A percentile compares a stretch with the other conserved stretches of the same genome.
These are phyloP conservation scores for Sigmodon hispidus DNA, from an alignment of 2,113 vertebrate species.

Conservation along the genomic window DNA sequence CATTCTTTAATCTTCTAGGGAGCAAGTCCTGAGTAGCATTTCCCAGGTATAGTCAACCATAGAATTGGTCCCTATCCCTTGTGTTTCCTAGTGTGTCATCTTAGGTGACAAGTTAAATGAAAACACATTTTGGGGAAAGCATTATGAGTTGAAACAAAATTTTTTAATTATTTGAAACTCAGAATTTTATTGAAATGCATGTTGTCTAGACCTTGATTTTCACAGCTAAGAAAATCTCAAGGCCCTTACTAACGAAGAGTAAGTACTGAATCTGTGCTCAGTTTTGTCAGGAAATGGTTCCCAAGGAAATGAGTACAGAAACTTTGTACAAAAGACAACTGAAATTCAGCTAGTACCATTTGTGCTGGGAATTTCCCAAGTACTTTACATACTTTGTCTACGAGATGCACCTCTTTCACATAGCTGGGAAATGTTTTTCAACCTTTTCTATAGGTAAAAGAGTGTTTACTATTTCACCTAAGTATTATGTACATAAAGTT, in stretches of 20 bases:
- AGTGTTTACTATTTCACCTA: background rate
- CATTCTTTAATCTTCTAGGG: background rate
- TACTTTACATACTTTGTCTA: background rate
- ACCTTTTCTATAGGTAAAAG: background rate
- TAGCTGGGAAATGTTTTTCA: background rate
- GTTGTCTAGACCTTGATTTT: background rate
- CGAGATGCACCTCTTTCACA: background rate
- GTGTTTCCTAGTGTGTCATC: background rate
- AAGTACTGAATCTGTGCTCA: background rate
- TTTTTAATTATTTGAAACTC: background rate
- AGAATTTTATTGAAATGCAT: constrained; percentile 38
- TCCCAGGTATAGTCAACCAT: background rate
- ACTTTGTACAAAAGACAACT: background rate
- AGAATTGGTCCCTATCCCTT: background rate
- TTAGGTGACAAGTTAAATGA: background rate
- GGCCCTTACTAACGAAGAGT: background rate
- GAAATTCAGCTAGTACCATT: constrained; percentile 10
- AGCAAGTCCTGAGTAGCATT: background rate
- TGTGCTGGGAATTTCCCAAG: background rate
- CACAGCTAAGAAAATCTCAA: background rate
- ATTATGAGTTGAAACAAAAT: background rate
- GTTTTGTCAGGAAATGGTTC: constrained; percentile 33
- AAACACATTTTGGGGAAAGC: background rate
- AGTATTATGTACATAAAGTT: background rate
- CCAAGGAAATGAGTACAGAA: background rate